Evolutionary conservation across 2,888 invertebrate species (phyloP), one percentile per base, ranked within the genome.

Genomic region (Phanerotoma sp.): DNA sequence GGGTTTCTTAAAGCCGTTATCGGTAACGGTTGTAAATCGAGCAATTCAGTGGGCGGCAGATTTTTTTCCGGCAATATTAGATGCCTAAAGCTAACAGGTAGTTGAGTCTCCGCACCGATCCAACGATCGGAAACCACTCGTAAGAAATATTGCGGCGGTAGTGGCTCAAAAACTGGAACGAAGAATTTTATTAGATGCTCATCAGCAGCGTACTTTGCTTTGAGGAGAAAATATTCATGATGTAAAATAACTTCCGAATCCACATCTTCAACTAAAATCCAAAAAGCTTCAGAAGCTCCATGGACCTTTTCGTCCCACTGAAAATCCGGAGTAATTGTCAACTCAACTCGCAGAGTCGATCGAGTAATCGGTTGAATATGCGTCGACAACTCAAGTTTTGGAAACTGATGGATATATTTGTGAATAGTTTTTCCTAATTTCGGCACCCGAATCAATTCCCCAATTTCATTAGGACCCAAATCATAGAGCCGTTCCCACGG

Each of bases 251-350:
- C 88, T 71, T 93, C 92, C 0, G 90, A 90, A 77, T 92, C 92
- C 9, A 92, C 92, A 67, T 93, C 92, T 69, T 92, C 91, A 0
- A 92, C 91, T 5, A 93, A 79, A 67, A 93, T 89, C 92, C 92
- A 92, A 77, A 93, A 93, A 0, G 89, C 92, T 76, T 92, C 92
- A 0, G 89, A 89, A 32, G 86, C 86, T 0, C 89, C 89, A 67
- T 86, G 85, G 20, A 91, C 82, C 79, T 96, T 97, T 60, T 97
- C 97, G 67, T 99, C 98, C 99, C 99, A 99, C 71, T 97, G 94
- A 78, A 99, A 99, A 79, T 99, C 98, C 0, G 99, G 98, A 0
- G 96, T 96, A 56, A 99, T 93, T 0, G 97, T 97, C 13, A 99
- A 79, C 78, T 99, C 98, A 0, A 99, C 96, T 51, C 95, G 82